phyloP scores from a whole-genome alignment of 1,140 invertebrate species.

The Coelopa frigida region DNA sequence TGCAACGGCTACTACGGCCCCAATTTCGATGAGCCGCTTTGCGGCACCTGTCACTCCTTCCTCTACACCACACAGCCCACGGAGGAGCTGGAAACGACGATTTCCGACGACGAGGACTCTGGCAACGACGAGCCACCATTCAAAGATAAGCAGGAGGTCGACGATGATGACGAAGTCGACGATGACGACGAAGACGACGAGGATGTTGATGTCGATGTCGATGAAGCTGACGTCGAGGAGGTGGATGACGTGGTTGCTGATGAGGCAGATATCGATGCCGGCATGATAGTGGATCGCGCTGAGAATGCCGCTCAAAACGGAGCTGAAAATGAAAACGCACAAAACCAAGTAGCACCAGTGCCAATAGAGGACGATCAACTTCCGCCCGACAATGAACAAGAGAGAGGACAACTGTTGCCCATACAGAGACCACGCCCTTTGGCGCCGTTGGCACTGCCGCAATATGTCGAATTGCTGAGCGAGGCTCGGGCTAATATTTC shows the following conservation, averaged over 20 bases:
- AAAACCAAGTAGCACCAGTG: not conserved
- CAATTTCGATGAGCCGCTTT: constrained; percentile 85
- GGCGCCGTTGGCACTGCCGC: constrained; percentile 27
- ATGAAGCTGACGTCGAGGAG: constrained; percentile 37
- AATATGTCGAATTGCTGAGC: constrained; percentile 29
- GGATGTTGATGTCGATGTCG: constrained; percentile 35
- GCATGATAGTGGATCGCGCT: constrained; percentile 8
- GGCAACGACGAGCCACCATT: constrained; percentile 86
- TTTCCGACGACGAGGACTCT: constrained; percentile 79
- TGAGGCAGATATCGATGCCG: constrained; percentile 10
- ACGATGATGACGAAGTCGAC: constrained; percentile 44
- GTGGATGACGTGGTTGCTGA: constrained; percentile 26
- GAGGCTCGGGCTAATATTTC: constrained; percentile 31
- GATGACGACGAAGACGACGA: constrained; percentile 6
- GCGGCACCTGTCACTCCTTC: constrained; percentile 86
- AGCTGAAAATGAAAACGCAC: constrained; percentile 9
- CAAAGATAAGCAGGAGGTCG: constrained; percentile 49
- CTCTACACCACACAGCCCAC: constrained; percentile 64
- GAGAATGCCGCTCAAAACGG: constrained; percentile 4
- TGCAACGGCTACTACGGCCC: constrained; percentile 91
- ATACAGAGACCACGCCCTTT: constrained; percentile 30
- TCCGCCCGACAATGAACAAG: constrained; percentile 23
- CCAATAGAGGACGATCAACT: constrained; percentile 10
- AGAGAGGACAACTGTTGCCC: constrained; percentile 29
- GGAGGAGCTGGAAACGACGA: constrained; percentile 31